Percentiles rank a stretch among this genome's conserved stretches.
Conservation (phyloP, 2,113 vertebrate genomes). For the Engraulis encrasicolus region DNA sequence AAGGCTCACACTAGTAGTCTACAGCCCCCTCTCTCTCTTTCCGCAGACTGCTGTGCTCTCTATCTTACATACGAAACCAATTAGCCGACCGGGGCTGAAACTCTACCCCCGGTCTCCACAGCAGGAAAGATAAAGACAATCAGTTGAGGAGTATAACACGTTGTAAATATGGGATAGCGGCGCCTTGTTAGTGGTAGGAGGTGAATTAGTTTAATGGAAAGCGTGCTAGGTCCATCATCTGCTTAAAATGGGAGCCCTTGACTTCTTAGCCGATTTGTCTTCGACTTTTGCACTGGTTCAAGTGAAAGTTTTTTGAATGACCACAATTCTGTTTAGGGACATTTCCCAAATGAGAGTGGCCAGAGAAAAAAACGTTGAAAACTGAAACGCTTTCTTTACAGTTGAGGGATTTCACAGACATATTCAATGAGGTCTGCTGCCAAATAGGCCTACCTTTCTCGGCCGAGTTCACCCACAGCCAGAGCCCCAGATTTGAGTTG, state of each 20-base stretch:
- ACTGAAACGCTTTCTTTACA: neutral
- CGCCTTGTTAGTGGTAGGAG: neutral
- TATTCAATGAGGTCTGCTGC: neutral
- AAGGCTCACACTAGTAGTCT: neutral
- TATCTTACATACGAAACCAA: conserved; percentile 43
- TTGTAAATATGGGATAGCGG: conserved; percentile 1
- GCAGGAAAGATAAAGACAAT: conserved; percentile 34
- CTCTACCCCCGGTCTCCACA: conserved; percentile 18
- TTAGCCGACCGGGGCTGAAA: conserved; percentile 37
- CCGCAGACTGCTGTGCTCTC: neutral
- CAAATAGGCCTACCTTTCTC: neutral
- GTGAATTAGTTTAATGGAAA: neutral
- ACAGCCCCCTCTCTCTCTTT: neutral
- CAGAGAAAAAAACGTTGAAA: neutral
- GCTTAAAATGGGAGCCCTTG: too few relatives aligned
- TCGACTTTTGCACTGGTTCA: too few relatives aligned
- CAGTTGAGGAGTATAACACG: neutral
- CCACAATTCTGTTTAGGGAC: too few relatives aligned
- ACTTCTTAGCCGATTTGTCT: too few relatives aligned
- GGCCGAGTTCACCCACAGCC: neutral
- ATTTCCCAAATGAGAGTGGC: neutral
- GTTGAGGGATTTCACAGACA: neutral
- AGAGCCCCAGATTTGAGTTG: neutral
- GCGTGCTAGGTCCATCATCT: neutral
- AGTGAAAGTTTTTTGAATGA: too few relatives aligned